phyloP scores from a whole-genome alignment of 1,140 invertebrate genomes.

The Sweltsa coloradensis region DNA sequence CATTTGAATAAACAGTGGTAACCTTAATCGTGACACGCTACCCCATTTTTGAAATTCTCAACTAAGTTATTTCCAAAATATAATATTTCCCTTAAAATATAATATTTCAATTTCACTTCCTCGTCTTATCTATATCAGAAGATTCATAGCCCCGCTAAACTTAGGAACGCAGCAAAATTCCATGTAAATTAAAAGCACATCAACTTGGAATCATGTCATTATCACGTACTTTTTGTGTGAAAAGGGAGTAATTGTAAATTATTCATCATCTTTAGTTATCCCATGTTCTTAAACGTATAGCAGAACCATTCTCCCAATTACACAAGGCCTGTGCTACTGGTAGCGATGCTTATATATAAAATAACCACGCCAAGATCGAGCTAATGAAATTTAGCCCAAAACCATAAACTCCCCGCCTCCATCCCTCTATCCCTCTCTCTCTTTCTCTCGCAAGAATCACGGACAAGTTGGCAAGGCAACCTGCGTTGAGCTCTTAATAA shows the following conservation, averaged over 20 bases:
- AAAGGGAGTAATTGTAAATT: constrained; percentile 6
- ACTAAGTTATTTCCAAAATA: no score
- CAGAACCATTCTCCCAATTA: constrained; percentile 10
- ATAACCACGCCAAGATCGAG: constrained; percentile 6
- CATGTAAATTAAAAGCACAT: no score
- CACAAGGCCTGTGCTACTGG: neutral
- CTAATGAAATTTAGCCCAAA: constrained; percentile 12
- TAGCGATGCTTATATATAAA: constrained; percentile 3
- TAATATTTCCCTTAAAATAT: no score
- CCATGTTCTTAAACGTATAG: constrained; percentile 1
- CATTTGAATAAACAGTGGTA: no score
- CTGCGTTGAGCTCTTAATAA: constrained; percentile 6
- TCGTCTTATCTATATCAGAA: no score
- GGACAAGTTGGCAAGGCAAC: constrained; percentile 5
- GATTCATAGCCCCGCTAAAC: no score
- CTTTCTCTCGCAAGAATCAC: constrained; percentile 6
- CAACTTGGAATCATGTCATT: no score
- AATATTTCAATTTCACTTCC: no score
- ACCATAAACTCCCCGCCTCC: constrained; percentile 7
- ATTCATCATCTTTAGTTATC: constrained; percentile 9
- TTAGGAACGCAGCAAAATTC: no score
- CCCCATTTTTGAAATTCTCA: no score
- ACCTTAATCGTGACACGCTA: no score
- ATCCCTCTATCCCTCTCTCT: neutral
- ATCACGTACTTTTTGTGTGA: no score